Evolutionary conservation across 2,113 vertebrate genomes (phyloP).

Genomic region (Neogobius melanostomus): DNA sequence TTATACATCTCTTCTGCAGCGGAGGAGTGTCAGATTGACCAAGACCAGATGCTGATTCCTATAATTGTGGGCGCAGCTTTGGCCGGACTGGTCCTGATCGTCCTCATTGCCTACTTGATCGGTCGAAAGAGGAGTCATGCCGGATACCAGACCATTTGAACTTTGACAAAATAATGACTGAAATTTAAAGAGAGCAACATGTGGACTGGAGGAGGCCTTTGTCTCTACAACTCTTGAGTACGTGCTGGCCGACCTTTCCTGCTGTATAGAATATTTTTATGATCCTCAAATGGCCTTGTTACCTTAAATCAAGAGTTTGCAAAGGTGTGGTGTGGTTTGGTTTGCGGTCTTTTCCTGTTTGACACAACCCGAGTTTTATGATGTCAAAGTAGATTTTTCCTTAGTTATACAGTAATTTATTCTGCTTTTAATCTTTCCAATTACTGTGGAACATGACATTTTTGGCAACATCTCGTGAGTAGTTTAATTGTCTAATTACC

Average conservation of each 20-base stretch:
- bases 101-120: slow-evolving; percentile 94
- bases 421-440: too few relatives aligned
- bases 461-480: background rate
- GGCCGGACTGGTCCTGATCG: slow-evolving; percentile 92
- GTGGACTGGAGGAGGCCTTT: slow-evolving; percentile 5
- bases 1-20: slow-evolving; percentile 65
- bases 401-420: background rate
- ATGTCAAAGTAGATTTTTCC: slow-evolving; percentile 1
- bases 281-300: slow-evolving; percentile 12
- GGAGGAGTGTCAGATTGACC: slow-evolving; percentile 91
- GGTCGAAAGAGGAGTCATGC: slow-evolving; percentile 96
- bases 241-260: slow-evolving; percentile 19
- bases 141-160: slow-evolving; percentile 97
- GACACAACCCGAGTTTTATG: background rate
- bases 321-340: slow-evolving; percentile 19
- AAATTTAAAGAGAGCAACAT: slow-evolving; percentile 6
- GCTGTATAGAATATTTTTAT: slow-evolving; percentile 19
- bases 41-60: slow-evolving; percentile 94
- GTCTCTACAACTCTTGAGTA: slow-evolving; percentile 28
- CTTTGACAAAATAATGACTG: background rate
- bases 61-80: slow-evolving; percentile 95
- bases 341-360: slow-evolving; percentile 13
- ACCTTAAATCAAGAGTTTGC: slow-evolving; percentile 6
- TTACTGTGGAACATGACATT: background rate
- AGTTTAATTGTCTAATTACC: background rate